Base-by-base conservation (phyloP, 2,888 invertebrate species). In the Mongoloraphidia duomilia region DNA sequence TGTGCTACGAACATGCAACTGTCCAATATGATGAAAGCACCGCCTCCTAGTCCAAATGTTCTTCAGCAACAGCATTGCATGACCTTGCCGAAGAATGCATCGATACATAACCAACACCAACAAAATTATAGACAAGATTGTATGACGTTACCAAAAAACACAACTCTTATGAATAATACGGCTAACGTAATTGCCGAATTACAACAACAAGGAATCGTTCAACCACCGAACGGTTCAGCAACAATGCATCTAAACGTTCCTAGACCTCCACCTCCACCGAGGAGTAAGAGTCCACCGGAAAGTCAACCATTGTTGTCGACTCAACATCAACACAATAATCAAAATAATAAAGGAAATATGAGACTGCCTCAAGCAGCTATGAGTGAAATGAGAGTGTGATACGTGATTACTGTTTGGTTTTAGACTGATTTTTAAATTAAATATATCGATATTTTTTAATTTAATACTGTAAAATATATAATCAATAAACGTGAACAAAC, bases 331-430 rank as follows among this genome's bases (percentile, higher is more conserved):
- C 61, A 71, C 67, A 64, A 64, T 49, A 59, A 56, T 53, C 65
- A 65, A 49, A 60, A 62, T 34, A 65, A 66, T 37, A 69, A 69
- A 50, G 74, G 75, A 51, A 71, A 72, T 52, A 73, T 79, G 61
- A 74, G 75, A 64, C 79, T 85, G 65, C 85, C 84, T 46, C 84
- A 86, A 65, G 87, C 87, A 56, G 84, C 86, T 53, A 87, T 88
- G 70, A 86, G 84, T 66, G 89, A 89, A 72, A 89, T 89, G 88
- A 75, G 88, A 69, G 89, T 89, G 80, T 89, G 88, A 89, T 84
- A 65, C 58, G 42, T 26, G 26, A 37, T 45, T 42, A n/a, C 13
- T 44, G 11, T 13, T 44, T 44, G 14, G 17, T 47, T 53, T 53
- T 54, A 53, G 52, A 53, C 54, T 54, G 53, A 40, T 43, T 43